Evolutionary conservation across 2,113 vertebrate genomes (phyloP), one percentile per base, ranked within the genome.

Genomic region (Ornithorhynchus anatinus): DNA sequence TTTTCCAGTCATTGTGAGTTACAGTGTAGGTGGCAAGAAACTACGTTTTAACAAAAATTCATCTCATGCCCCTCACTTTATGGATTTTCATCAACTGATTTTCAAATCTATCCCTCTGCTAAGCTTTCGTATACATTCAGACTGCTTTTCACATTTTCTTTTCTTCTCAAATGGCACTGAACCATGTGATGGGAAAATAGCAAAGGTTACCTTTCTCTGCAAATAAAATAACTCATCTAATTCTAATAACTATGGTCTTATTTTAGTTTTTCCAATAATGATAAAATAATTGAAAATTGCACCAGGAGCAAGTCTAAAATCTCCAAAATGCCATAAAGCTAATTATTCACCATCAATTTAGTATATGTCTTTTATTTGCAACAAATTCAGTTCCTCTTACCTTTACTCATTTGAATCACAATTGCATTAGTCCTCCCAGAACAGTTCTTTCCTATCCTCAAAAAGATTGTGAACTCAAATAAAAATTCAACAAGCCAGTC

Each of bases 261-360:
- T 82, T 66, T 75, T 68, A 56, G 36, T 66, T 81, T 78, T 88
- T 79, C 44, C 71, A 89, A 67, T 74, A 86, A 75, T 77, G 60
- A 45, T 79, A 80, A 47, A 37, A 65, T 72, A 87, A 88, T 53
- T 84, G 84, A 87, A 90, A 90, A 88, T 54, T 60, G 72, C 59
- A 85, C 71, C 61, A 25, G 70, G 77, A 87, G 76, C 75, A 80
- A 81, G 75, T 79, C 59, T 84, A 77, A 87, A 85, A 83, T 47
- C 63, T 58, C 52, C 47, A 80, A 68, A 67, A 45, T 81, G 84
- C 79, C 75, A 71, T 68, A 82, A 88, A 86, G 77, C 67, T 87
- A 90, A 91, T 85, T 77, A 85, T 81, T 85, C 80, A 65, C 76
- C 88, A 87, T 85, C 80, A 82, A 77, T 84, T 59, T 84, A 77